These are phyloP conservation scores for Oppia nitens DNA, from an alignment of 1,140 invertebrate species.

Conservation along the genomic window DNA sequence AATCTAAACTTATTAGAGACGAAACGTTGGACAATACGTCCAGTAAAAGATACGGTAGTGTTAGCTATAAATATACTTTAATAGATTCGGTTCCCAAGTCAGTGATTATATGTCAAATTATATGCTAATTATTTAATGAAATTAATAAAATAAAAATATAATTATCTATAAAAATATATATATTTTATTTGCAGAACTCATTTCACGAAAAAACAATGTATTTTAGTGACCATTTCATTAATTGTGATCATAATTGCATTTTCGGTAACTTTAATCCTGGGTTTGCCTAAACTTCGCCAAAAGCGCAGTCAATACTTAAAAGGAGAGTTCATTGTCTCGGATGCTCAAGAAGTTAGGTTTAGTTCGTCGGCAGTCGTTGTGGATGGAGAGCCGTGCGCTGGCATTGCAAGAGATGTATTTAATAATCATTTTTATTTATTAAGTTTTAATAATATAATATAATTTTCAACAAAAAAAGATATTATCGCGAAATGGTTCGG, in stretches of 20 bases:
- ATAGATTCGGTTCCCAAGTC: not conserved
- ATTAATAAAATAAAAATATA: too few relatives aligned
- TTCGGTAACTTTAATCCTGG: conserved; percentile 15
- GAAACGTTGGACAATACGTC: not conserved
- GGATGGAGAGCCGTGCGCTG: not conserved
- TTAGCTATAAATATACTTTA: not conserved
- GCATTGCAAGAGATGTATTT: not conserved
- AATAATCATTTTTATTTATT: conserved; percentile 1
- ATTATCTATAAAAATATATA: too few relatives aligned
- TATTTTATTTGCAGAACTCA: conserved; percentile 14
- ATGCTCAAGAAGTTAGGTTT: not conserved
- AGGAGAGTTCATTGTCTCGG: conserved; percentile 27
- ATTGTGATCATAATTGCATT: conserved; percentile 11
- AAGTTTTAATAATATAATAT: too few relatives aligned
- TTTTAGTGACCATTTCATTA: conserved; percentile 16
- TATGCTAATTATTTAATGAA: too few relatives aligned
- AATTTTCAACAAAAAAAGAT: too few relatives aligned
- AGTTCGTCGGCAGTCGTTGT: not conserved
- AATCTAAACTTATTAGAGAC: not conserved
- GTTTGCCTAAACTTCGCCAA: conserved; percentile 16
- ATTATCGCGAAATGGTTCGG: conserved; percentile 34
- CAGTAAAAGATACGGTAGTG: not conserved
- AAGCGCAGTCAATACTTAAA: conserved; percentile 29
- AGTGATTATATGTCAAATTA: too few relatives aligned
- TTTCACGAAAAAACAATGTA: conserved; percentile 18